Percentiles rank a stretch among this genome's conserved stretches.
These are phyloP conservation scores for Diachasma alloeum DNA, from an alignment of 1,140 invertebrate species.

Conservation along the genomic window DNA sequence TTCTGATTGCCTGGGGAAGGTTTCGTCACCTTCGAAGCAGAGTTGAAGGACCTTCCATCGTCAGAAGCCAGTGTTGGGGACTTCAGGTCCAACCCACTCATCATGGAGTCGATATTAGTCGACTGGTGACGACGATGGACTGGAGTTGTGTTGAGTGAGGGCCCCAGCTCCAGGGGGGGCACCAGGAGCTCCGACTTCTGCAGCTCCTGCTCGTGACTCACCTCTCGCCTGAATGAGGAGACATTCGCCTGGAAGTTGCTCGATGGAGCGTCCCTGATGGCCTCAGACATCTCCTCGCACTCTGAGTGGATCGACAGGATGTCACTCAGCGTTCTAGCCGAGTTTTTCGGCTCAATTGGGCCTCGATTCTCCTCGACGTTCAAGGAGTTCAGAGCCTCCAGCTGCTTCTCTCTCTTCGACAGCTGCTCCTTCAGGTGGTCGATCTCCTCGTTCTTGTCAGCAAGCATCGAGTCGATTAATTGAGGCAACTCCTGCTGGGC, in stretches of 20 bases:
- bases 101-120: not conserved
- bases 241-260: conserved; percentile 29
- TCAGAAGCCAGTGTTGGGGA: conserved; percentile 17
- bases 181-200: conserved; percentile 36
- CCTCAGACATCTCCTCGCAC: conserved; percentile 67
- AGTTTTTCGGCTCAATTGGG: conserved; percentile 61
- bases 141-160: not conserved
- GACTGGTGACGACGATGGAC: not conserved
- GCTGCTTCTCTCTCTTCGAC: conserved; percentile 62
- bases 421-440: conserved; percentile 69
- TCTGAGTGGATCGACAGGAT: conserved; percentile 75
- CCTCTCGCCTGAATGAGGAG: conserved; percentile 41
- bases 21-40: not conserved
- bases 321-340: conserved; percentile 73
- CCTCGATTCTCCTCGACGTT: conserved; percentile 66
- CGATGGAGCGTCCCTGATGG: conserved; percentile 44
- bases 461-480: conserved; percentile 71
- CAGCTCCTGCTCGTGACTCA: conserved; percentile 28
- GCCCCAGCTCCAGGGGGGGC: conserved; percentile 44
- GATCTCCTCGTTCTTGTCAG: conserved; percentile 75
- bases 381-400: conserved; percentile 61
- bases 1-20: not conserved
- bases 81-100: conserved; percentile 15
- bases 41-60: not conserved
- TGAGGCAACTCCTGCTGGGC: conserved; percentile 62